Conservation (phyloP, 1,140 invertebrate genomes). For the Cepaea nemoralis region DNA sequence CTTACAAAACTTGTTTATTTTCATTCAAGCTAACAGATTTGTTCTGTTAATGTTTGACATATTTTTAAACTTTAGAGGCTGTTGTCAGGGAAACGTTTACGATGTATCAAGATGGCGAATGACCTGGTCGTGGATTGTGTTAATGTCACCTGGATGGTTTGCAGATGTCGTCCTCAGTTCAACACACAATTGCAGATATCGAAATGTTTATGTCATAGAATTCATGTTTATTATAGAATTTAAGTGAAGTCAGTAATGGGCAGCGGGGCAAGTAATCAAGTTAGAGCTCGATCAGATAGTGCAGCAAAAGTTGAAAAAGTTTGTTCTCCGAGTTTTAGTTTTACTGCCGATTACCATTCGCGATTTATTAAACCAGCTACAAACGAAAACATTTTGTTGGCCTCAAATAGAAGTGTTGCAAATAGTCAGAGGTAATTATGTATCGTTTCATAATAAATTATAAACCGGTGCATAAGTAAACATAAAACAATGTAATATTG, state of each 20-base stretch:
- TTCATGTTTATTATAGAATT: not conserved
- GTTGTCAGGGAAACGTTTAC: constrained; percentile 22
- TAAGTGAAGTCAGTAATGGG: not conserved
- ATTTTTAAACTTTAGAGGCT: not conserved
- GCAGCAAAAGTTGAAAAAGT: not conserved
- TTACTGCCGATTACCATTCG: not conserved
- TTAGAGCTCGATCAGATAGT: constrained; percentile 1
- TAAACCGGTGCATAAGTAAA: not conserved
- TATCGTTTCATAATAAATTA: not conserved
- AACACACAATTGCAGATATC: not conserved
- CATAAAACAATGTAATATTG: no score
- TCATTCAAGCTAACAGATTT: no score
- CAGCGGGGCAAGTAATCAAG: not conserved
- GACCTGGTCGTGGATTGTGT: not conserved
- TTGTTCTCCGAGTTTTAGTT: not conserved
- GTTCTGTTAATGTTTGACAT: not conserved
- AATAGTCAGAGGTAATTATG: not conserved
- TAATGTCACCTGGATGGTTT: not conserved
- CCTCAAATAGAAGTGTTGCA: not conserved
- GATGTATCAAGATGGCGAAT: not conserved
- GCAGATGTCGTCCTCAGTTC: not conserved
- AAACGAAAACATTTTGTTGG: not conserved
- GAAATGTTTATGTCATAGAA: not conserved
- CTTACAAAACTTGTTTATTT: no score
- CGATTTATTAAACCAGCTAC: not conserved